Evolutionary conservation across 1,140 invertebrate genomes (phyloP), one percentile per base, ranked within the genome.

Genomic region (Monochamus saltuarius): DNA sequence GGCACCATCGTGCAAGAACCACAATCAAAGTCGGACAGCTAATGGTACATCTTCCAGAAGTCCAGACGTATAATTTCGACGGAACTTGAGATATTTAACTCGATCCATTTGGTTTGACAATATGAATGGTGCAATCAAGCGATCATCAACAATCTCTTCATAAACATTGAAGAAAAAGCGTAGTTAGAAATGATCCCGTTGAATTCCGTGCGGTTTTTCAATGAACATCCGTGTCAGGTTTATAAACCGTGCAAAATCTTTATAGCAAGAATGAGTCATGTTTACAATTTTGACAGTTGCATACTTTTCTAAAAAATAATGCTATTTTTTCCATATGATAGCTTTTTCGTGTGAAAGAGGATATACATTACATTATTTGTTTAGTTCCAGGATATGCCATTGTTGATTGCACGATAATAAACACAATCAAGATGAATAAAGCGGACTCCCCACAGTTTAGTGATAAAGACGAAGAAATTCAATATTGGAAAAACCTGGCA

Each of bases 401-500:
- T 59, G 53, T 64, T 35, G 19, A 51, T 47, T 53, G 49, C 53
- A 45, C 56, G 34, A 35, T 54, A 47, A 58, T 42, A 51, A 40
- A 49, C 29, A 56, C 39, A 38, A 19, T 22, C 36, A 67, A 64
- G 53, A 72, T 72, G 69, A 68, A 63, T 66, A 58, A 40, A n/a
- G 62, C n/a, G 42, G 78, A 82, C 54, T 68, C 75, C 17, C 79
- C 80, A 6, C 70, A 77, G 11, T 83, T 83, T 68, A 49, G 61
- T 35, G 74, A 70, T 50, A 80, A 81, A 54, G 85, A 87, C 59
- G 85, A 87, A 54, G 85, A 87, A 77, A 81, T 85, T 65, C 78
- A 84, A 57, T 87, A 85, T 68, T 87, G 84, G 83, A 86, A 83
- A 76, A 82, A 84, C 64, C 75, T 84, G 39, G 83, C 84, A 13